Conservation (phyloP, 2,113 vertebrate species). For the Brachirus orientalis region DNA sequence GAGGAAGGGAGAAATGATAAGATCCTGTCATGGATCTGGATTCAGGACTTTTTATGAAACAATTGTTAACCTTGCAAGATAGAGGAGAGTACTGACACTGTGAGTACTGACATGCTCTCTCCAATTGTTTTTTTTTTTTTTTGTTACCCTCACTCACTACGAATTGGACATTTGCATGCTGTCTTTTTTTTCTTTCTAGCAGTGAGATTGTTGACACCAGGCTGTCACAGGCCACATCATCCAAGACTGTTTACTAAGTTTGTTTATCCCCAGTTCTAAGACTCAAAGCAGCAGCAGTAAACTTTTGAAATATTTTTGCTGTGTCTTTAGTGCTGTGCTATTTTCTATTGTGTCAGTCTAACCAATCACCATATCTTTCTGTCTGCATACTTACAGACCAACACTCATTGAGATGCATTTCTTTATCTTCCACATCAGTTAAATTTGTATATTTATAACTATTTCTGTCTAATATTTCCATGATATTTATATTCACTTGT, state of each 20-base stretch:
- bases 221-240: slow-evolving; percentile 46
- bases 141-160: neutral
- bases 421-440: too few species aligned
- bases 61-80: too few species aligned
- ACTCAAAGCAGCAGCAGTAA: slow-evolving; percentile 28
- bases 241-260: slow-evolving; percentile 31
- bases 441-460: too few species aligned
- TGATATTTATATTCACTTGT: too few species aligned
- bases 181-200: slow-evolving; percentile 15
- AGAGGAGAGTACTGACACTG: too few species aligned
- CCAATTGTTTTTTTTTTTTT: too few species aligned
- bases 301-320: slow-evolving; percentile 22
- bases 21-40: too few species aligned
- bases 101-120: too few species aligned
- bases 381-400: slow-evolving; percentile 3
- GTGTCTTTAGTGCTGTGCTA: slow-evolving; percentile 27
- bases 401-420: neutral
- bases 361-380: neutral
- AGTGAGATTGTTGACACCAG: slow-evolving; percentile 30
- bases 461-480: too few species aligned
- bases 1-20: too few species aligned
- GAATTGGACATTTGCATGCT: slow-evolving; percentile 41
- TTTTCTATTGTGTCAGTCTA: slow-evolving; percentile 41
- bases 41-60: too few species aligned
- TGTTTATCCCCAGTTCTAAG: slow-evolving; percentile 15